These are phyloP conservation scores for Drosophila aff. DNA, from an alignment of 1,140 invertebrate genomes.

Conservation along the genomic window DNA sequence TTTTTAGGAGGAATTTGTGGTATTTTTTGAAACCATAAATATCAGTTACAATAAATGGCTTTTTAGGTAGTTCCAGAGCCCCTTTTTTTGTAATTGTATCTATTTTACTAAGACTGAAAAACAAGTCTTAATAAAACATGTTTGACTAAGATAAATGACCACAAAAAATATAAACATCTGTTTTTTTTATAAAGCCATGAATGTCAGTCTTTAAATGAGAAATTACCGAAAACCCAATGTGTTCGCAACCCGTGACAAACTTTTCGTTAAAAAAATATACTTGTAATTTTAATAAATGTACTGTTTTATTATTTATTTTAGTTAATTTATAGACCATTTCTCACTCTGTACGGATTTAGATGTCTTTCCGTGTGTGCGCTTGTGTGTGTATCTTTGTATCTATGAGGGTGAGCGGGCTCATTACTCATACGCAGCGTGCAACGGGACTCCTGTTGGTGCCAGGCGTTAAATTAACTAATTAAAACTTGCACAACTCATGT, in stretches of 20 bases:
- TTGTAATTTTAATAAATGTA: neutral
- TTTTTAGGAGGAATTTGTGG: too few species aligned
- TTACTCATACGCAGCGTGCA: slow-evolving; percentile 74
- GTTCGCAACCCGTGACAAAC: accelerated
- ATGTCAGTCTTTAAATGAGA: neutral
- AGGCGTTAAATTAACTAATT: slow-evolving; percentile 82
- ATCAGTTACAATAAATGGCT: neutral
- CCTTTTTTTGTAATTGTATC: neutral
- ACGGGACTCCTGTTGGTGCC: slow-evolving; percentile 63
- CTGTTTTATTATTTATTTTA: too few species aligned
- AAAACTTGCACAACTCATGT: slow-evolving; percentile 72
- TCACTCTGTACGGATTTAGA: slow-evolving; percentile 31
- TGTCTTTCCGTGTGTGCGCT: slow-evolving; percentile 11
- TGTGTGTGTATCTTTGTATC: slow-evolving; percentile 16
- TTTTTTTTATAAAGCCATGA: neutral
- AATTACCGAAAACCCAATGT: neutral
- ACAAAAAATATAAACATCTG: neutral
- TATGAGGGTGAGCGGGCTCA: slow-evolving; percentile 47
- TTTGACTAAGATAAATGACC: neutral
- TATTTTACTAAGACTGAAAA: neutral
- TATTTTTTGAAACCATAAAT: neutral
- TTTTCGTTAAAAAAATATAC: neutral
- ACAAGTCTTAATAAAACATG: neutral
- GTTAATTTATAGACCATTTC: neutral
- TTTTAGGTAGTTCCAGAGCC: neutral